Evolutionary conservation across 2,797 vertebrate genomes (phyloP), one percentile per base, ranked within the genome.

Genomic region (Xiphophorus birchmanni): DNA sequence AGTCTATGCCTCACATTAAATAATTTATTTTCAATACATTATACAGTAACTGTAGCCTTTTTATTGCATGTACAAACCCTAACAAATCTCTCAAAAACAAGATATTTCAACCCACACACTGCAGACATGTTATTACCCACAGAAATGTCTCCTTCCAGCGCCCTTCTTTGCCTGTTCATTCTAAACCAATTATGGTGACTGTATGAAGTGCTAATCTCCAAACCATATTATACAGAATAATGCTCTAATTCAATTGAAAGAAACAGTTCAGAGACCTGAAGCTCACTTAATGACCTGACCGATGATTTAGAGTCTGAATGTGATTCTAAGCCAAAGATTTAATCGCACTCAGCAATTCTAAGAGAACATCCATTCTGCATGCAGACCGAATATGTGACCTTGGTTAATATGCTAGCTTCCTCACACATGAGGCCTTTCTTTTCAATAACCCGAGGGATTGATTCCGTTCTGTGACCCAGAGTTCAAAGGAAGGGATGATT

Each of bases 401-500:
- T 94, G 94, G 90, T 84, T 94, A 88, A 89, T 92, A 86, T 88
- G 87, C 84, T 89, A 87, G 40, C 82, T 87, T 86, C 80, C 65
- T 60, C 91, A 84, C 84, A 82, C 86, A 90, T 83, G 88, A 87
- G 90, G 89, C 88, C 91, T 93, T 93, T 93, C 91, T 90, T 93
- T 94, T 94, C 90, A 93, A 93, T 95, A 91, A 93, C 89, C 90
- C 88, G 75, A 89, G 88, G 92, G 93, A 95, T 89, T 91, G 91
- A 95, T 91, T 91, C 89, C 32, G 12, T 87, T 86, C 89, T 50
- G 82, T 91, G 91, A 94, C 93, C 92, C 73, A 1, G 78, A 89
- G 92, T 93, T 94, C 91, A 91, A 92, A 95, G 86, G 92, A 92
- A 84, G 88, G 84, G 88, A 94, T 93, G 94, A 94, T 94, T 95